Conservation (phyloP, 37 sponge, comb jelly and placozoan genomes). For the Hexactinellida sp. region DNA sequence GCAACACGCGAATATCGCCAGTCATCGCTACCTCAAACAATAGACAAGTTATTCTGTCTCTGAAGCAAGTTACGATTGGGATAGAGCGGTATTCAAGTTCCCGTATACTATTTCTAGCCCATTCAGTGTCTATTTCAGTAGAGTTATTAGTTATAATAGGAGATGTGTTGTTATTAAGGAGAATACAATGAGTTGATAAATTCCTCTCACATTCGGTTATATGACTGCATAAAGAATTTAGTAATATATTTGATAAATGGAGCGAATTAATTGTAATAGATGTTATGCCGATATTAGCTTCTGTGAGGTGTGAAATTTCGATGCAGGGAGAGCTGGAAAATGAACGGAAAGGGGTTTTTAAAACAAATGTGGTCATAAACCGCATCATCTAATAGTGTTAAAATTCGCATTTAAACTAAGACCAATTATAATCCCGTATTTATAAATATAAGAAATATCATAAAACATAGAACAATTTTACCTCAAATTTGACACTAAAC, state of each 20-base stretch:
- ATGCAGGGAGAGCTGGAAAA: not conserved
- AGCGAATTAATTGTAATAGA: not conserved
- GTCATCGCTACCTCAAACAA: not conserved
- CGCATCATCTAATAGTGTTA: not conserved
- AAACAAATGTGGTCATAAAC: not conserved
- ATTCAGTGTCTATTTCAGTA: not conserved
- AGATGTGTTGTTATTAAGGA: not conserved
- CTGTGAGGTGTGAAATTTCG: not conserved
- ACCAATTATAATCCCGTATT: not conserved
- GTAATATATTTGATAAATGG: not conserved
- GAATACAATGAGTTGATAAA: not conserved
- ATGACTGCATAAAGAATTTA: not conserved
- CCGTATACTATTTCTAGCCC: not conserved
- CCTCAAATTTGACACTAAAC: not conserved
- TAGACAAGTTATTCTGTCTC: not conserved
- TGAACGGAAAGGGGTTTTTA: not conserved
- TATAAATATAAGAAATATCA: not conserved
- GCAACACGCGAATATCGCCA: not conserved
- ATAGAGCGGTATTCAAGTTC: not conserved
- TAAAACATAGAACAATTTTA: not conserved
- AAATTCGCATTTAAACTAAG: not conserved
- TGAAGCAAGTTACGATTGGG: not conserved
- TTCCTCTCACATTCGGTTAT: not conserved
- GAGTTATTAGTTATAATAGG: not conserved
- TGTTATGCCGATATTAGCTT: not conserved